Conservation (phyloP, 64 coral and sea anemone genomes). For the Astreopora myriophthalma region DNA sequence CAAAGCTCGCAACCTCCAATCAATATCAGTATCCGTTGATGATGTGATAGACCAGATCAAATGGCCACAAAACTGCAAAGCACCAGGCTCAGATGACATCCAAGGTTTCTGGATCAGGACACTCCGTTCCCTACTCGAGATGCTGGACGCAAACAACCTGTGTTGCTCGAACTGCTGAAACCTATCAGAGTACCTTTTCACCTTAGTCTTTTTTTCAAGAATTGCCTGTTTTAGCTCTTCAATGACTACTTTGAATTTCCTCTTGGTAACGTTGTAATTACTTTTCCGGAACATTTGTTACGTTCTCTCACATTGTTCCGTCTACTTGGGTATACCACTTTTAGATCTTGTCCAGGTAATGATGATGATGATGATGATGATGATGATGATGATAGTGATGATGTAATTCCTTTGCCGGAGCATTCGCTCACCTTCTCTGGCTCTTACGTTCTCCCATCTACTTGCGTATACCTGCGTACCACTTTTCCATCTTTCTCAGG, state of each 20-base stretch:
- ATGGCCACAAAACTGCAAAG: background rate
- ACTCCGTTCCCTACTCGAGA: background rate
- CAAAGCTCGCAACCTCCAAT: too few relatives aligned
- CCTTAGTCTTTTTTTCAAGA: background rate
- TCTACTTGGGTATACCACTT: too few relatives aligned
- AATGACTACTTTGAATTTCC: background rate
- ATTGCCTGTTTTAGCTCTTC: slow-evolving; percentile 14
- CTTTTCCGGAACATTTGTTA: background rate
- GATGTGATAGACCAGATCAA: too few relatives aligned
- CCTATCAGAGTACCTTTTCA: background rate
- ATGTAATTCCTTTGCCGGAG: too few relatives aligned
- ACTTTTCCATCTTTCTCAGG: background rate
- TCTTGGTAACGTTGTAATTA: slow-evolving; percentile 8
- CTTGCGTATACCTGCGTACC: too few relatives aligned
- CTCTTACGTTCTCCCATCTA: too few relatives aligned
- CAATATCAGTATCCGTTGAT: too few relatives aligned
- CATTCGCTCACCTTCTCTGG: too few relatives aligned
- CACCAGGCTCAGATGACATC: background rate
- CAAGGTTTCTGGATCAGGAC: background rate
- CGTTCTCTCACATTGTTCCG: slow-evolving; percentile 2
- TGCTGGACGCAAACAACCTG: background rate
- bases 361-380: too few relatives aligned
- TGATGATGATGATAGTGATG: too few relatives aligned
- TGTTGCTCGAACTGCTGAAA: background rate
- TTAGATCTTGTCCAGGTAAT: too few relatives aligned